Evolutionary conservation across 1,140 invertebrate species (phyloP).

Genomic region (Brachionus rotundiformis): DNA sequence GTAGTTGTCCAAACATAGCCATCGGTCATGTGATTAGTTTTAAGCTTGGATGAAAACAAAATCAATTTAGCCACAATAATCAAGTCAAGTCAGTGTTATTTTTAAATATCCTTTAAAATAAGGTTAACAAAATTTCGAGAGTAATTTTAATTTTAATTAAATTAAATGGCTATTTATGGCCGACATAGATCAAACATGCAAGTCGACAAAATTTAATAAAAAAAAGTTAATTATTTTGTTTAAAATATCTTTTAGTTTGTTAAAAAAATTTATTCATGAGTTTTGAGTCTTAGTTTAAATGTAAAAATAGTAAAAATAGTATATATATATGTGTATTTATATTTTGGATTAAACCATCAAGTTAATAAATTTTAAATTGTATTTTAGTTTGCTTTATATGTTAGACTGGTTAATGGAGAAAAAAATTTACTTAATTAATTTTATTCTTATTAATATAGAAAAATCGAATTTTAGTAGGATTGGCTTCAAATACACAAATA

Average conservation of each 20-base stretch:
- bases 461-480: no score
- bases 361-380: no score
- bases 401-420: no score
- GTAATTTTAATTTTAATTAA: conserved; percentile 1
- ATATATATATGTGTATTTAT: no score
- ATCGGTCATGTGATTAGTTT: conserved; percentile 22
- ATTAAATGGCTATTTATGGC: neutral
- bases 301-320: no score
- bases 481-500: no score
- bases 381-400: no score
- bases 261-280: no score
- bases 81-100: conserved; percentile 5
- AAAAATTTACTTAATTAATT: no score
- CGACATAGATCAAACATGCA: conserved; percentile 4
- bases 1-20: conserved; percentile 7
- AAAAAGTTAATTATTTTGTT: neutral
- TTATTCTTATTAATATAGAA: no score
- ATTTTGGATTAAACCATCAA: no score
- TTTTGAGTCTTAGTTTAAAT: no score
- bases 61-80: conserved; percentile 14
- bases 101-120: neutral
- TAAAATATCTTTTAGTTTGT: neutral
- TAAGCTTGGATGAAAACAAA: conserved; percentile 1
- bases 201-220: neutral
- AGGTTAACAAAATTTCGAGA: conserved; percentile 24